Evolutionary conservation across 2,797 vertebrate species (phyloP).

Genomic region (Tokudaia muenninki): DNA sequence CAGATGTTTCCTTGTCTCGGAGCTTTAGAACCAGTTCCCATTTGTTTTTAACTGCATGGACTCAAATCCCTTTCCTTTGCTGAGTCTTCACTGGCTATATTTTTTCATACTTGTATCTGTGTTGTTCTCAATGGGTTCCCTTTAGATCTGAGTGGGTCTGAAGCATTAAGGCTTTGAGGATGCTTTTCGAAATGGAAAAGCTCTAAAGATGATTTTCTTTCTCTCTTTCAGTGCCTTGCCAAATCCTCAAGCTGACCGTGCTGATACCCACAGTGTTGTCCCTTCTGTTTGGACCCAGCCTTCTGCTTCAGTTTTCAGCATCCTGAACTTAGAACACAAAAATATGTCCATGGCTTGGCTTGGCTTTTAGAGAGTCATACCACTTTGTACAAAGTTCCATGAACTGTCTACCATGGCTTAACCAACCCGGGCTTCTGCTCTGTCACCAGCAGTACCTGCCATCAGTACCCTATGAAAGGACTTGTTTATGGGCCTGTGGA

Average conservation of each 20-base stretch:
- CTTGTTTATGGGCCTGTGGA: neutral
- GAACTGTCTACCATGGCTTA: neutral
- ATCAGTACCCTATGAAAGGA: neutral
- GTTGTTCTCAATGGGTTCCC: neutral
- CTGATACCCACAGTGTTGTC: neutral
- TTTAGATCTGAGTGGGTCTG: neutral
- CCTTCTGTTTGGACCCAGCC: neutral
- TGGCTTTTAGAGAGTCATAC: neutral
- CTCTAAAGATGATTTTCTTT: neutral
- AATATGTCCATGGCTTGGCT: rapidly evolving
- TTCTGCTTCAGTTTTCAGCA: neutral
- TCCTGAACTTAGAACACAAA: neutral
- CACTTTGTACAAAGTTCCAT: neutral
- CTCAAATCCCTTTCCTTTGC: neutral
- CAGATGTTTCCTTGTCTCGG: neutral
- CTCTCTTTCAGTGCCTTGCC: neutral
- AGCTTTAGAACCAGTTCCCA: neutral
- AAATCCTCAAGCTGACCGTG: neutral
- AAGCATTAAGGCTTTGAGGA: neutral
- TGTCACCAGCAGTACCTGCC: neutral
- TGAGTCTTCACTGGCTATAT: neutral
- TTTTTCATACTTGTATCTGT: neutral
- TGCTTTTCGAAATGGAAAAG: neutral
- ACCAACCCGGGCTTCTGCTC: neutral
- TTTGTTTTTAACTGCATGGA: neutral